Evolutionary conservation across 2,888 invertebrate genomes (phyloP), one percentile per base, ranked within the genome.

Genomic region (Junonia oenone): DNA sequence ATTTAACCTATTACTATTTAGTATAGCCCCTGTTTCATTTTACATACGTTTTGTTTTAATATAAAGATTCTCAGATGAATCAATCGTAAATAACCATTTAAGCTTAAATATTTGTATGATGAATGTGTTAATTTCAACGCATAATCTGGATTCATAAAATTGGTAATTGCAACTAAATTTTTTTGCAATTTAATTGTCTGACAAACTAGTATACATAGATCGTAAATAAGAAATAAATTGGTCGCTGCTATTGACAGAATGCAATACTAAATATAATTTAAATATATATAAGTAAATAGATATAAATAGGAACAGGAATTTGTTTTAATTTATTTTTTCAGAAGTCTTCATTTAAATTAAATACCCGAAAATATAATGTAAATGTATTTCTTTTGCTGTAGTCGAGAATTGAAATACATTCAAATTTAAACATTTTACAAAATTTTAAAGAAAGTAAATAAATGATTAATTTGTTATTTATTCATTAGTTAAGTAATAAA

Each of bases 401-500:
- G 9, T 1, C 11, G 11, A 1, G 29, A 31, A 31, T 1, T n/a
- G 17, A 19, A 11, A n/a, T n/a, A n/a, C n/a, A n/a, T 19, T 19
- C 35, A n/a, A 40, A 40, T 19, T 19, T 11, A 40, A 2, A 19
- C 15, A 40, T 19, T 40, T 40, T 4, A 43, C 22, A 9, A 38
- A 17, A 15, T 22, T 19, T 5, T 13, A 43, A 22, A 22, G 1
- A 43, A 22, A 22, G 14, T 19, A 40, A 1, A 11, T 13, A 38
- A 15, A 8, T 6, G 9, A n/a, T 26, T 38, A 51, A 55, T 52
- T 58, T 52, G 51, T 61, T 58, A 52, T 54, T 54, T 54, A 50
- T 49, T 57, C 37, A 45, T 51, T 55, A 43, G 48, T 46, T 61
- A 52, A 55, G 58, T 49, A 58, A 58, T 35, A 45, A 46, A 55